These are phyloP conservation scores for Myiopsitta monachus DNA, from an alignment of 2,113 vertebrate species.

Conservation along the genomic window DNA sequence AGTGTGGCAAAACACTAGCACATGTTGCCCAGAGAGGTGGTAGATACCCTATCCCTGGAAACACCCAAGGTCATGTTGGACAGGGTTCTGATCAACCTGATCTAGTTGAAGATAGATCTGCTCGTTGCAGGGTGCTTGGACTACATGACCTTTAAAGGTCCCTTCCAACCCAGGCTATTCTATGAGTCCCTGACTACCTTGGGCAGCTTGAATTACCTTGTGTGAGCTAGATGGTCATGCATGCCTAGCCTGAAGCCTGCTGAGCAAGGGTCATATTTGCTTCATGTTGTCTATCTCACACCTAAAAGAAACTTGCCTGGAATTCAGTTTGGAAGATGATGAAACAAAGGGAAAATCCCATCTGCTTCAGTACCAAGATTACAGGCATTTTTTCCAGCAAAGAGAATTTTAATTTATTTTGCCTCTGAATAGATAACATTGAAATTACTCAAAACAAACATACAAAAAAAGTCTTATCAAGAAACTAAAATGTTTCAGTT, in stretches of 20 bases:
- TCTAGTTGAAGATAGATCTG: not conserved
- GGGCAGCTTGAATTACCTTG: not conserved
- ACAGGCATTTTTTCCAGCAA: not conserved
- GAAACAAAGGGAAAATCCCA: slow-evolving; percentile 1
- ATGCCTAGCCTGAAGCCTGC: not conserved
- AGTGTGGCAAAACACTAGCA: not conserved
- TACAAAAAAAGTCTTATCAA: not conserved
- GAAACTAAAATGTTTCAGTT: not conserved
- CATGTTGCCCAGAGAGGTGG: not conserved
- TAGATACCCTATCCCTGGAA: not conserved
- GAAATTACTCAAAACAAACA: slow-evolving; percentile 1
- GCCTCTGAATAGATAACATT: not conserved
- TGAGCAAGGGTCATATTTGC: not conserved
- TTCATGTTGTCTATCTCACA: not conserved
- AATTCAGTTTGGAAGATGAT: slow-evolving; percentile 24
- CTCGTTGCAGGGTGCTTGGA: not conserved
- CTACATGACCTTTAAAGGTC: not conserved
- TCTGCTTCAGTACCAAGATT: not conserved
- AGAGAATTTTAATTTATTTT: not conserved
- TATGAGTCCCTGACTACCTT: not conserved
- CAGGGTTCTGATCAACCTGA: not conserved
- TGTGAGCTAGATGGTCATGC: not conserved
- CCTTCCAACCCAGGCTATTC: not conserved
- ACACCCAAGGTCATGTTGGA: not conserved
- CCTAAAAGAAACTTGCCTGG: not conserved